Conservation (phyloP, 2,797 vertebrate genomes). For the Xyrichtys novacula region DNA sequence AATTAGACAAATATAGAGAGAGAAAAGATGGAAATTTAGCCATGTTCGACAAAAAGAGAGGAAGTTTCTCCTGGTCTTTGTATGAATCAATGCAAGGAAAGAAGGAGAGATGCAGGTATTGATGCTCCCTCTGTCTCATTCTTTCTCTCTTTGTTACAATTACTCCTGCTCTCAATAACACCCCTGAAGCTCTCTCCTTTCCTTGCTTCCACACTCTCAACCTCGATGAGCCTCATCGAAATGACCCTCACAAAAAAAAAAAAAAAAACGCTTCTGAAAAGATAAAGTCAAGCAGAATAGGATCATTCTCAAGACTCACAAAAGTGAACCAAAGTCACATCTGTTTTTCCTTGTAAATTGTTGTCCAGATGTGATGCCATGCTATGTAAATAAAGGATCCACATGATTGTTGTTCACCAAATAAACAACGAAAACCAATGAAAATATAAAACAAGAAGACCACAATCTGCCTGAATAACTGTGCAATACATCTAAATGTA, state of each 20-base stretch:
- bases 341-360: no score
- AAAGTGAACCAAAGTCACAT: no score
- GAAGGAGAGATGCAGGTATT: not conserved
- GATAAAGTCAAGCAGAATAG: not conserved
- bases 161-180: not conserved
- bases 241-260: not conserved
- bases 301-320: not conserved
- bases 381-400: no score
- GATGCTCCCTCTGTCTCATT: not conserved
- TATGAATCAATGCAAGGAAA: not conserved
- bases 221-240: slow-evolving; percentile 3
- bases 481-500: no score
- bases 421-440: no score
- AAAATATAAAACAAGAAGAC: no score
- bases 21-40: slow-evolving; percentile 4
- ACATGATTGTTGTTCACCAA: no score
- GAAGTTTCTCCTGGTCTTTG: slow-evolving; percentile 2
- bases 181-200: not conserved
- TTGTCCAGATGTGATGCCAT: no score
- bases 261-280: not conserved
- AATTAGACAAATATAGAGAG: not conserved
- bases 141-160: slow-evolving; percentile 14
- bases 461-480: no score
- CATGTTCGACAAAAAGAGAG: not conserved
- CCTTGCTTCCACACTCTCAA: not conserved